Evolutionary conservation across 2,888 invertebrate genomes (phyloP).

Genomic region (Dorcus parallelipipedus): DNA sequence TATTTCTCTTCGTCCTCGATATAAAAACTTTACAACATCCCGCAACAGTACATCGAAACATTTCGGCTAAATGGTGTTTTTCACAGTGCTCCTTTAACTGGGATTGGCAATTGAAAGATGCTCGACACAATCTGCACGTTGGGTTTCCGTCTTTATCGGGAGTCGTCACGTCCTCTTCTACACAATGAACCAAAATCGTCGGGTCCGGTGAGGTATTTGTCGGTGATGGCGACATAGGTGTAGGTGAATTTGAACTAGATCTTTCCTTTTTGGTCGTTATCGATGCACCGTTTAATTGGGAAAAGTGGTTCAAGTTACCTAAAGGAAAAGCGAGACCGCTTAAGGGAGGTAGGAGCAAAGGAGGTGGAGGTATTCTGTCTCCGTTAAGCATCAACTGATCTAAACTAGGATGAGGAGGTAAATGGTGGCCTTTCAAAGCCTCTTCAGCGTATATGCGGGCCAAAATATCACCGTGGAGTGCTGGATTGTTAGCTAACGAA

Average conservation of each 20-base stretch:
- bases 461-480: slow-evolving; percentile 76
- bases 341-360: slow-evolving; percentile 59
- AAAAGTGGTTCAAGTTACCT: slow-evolving; percentile 44
- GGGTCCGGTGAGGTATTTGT: slow-evolving; percentile 29
- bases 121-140: slow-evolving; percentile 68
- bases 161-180: slow-evolving; percentile 65
- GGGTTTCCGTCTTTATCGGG: slow-evolving; percentile 65
- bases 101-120: slow-evolving; percentile 59
- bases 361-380: slow-evolving; percentile 55
- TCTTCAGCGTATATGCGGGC: slow-evolving; percentile 76
- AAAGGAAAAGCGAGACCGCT: slow-evolving; percentile 56
- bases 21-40: slow-evolving; percentile 78
- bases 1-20: slow-evolving; percentile 72
- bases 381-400: slow-evolving; percentile 52
- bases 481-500: slow-evolving; percentile 57
- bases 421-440: slow-evolving; percentile 55
- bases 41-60: slow-evolving; percentile 71
- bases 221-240: slow-evolving; percentile 52
- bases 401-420: slow-evolving; percentile 48
- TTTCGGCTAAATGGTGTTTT: slow-evolving; percentile 62
- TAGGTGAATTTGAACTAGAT: slow-evolving; percentile 55
- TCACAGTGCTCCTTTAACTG: slow-evolving; percentile 73
- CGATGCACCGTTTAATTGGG: slow-evolving; percentile 48
- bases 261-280: slow-evolving; percentile 46
- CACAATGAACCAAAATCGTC: slow-evolving; percentile 54